Conservation (phyloP, 2,113 vertebrate genomes). For the Pycnonotus jocosus region DNA sequence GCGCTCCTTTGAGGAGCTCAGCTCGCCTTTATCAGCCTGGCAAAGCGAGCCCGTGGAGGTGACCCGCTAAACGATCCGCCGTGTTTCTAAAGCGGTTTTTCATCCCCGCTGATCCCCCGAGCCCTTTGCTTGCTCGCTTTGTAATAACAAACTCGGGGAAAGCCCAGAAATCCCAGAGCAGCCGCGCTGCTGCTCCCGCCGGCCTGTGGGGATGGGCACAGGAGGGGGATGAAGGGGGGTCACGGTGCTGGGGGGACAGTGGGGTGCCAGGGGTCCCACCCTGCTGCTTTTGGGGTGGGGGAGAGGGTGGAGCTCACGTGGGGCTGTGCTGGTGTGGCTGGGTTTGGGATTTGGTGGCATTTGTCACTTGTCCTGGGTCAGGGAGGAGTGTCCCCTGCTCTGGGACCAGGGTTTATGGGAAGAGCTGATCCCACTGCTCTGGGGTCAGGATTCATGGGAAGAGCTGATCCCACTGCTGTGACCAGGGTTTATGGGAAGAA, state of each 20-base stretch:
- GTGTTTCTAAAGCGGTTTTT: background rate
- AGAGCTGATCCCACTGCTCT: background rate
- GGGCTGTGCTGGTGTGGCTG: background rate
- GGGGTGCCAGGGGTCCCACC: background rate
- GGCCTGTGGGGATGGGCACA: background rate
- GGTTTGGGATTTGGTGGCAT: background rate
- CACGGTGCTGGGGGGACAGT: fast-evolving
- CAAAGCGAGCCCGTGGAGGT: background rate
- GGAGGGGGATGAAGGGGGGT: background rate
- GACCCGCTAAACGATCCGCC: conserved; percentile 11
- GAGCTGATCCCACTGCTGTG: too few relatives aligned
- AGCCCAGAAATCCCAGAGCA: background rate
- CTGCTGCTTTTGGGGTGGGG: background rate
- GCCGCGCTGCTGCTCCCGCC: background rate
- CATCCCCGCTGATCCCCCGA: background rate
- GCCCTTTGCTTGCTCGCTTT: background rate
- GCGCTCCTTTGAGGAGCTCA: background rate
- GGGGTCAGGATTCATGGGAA: too few relatives aligned
- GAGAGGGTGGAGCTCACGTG: fast-evolving
- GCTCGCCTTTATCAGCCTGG: conserved; percentile 44
- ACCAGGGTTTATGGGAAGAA: too few relatives aligned
- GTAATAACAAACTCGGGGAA: background rate
- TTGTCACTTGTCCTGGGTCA: background rate
- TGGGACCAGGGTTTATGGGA: background rate
- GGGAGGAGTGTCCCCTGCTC: background rate